Base-by-base conservation (phyloP, 2,888 invertebrate species). In the Magallana nippona region DNA sequence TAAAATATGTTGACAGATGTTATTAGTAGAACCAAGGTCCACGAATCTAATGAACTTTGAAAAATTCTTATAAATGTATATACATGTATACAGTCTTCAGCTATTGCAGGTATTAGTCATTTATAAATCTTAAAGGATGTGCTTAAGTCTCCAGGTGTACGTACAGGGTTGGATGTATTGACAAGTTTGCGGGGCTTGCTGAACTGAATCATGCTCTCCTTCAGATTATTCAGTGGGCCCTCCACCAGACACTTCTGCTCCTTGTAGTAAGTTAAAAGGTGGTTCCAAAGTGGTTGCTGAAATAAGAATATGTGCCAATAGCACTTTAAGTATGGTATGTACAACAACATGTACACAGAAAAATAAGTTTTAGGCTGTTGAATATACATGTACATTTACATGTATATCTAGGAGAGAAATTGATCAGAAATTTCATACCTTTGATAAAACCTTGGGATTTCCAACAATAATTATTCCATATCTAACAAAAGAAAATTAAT, bases 401-500 rank as follows among this genome's bases (percentile, higher is more conserved):
- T 10, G n/a, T 44, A 44, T 44, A 19, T 55, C 79, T 56, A 17
- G 17, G 10, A 1, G 22, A 22, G 15, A 57, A n/a, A 58, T 22
- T 19, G 3, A 55, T 19, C 55, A 13, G 5, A 15, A 71, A 27
- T 10, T 32, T 15, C 44, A 92, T 91, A 95, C 95, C 94, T 99
- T 99, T 10, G 99, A 98, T 2, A 99, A 95, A 19, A 99, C 99
- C 95, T 99, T 99, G 0, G 99, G 99, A 95, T 99, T 99, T 82
- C 99, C 99, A 82, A 99, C 98, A 87, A 99, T 98, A 88, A 99
- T 99, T 78, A 99, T 97, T 17, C 99, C 99, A 94, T 97, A 99
- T 84, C 94, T 94, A 88, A 1, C 89, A 85, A 81, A 56, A 79
- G 62, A 82, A 77, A 19, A 62, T 19, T 13, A 1, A 62, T 22